phyloP scores from a whole-genome alignment of 2,797 vertebrate genomes.

The Pantherophis vulpinus region DNA sequence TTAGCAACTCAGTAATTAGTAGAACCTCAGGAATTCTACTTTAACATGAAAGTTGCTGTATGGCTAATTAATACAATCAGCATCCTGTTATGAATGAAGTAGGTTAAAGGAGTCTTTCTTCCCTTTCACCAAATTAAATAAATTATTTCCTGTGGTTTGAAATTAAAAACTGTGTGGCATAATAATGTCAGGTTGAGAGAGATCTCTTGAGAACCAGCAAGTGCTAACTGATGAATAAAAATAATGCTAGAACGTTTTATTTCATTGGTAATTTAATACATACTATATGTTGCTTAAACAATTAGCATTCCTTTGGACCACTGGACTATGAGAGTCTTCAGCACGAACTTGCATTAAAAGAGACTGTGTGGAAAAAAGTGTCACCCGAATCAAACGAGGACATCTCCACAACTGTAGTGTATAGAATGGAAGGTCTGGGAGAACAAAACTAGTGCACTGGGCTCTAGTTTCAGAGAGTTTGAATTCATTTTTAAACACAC shows the following conservation, averaged over 20 bases:
- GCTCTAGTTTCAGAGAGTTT: slow-evolving; percentile 64
- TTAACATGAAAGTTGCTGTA: not conserved
- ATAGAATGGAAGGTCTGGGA: slow-evolving; percentile 92
- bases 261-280: slow-evolving; percentile 83
- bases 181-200: slow-evolving; percentile 44
- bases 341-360: slow-evolving; percentile 97
- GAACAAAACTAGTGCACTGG: slow-evolving; percentile 75
- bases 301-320: slow-evolving; percentile 88
- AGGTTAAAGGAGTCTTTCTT: not conserved
- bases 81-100: not conserved
- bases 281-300: slow-evolving; percentile 92
- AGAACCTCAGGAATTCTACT: not conserved
- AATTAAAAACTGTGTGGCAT: slow-evolving; percentile 5
- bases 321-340: slow-evolving; percentile 99
- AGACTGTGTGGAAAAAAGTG: slow-evolving; percentile 96
- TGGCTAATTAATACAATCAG: not conserved
- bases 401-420: slow-evolving; percentile 96
- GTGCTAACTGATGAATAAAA: slow-evolving; percentile 67
- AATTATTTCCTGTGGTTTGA: not conserved
- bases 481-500: slow-evolving; percentile 56
- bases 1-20: not conserved
- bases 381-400: slow-evolving; percentile 93
- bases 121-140: not conserved
- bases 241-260: slow-evolving; percentile 63
- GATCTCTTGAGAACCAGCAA: slow-evolving; percentile 61